Evolutionary conservation across 2,113 vertebrate genomes (phyloP), one percentile per base, ranked within the genome.

Genomic region (Columba livia): DNA sequence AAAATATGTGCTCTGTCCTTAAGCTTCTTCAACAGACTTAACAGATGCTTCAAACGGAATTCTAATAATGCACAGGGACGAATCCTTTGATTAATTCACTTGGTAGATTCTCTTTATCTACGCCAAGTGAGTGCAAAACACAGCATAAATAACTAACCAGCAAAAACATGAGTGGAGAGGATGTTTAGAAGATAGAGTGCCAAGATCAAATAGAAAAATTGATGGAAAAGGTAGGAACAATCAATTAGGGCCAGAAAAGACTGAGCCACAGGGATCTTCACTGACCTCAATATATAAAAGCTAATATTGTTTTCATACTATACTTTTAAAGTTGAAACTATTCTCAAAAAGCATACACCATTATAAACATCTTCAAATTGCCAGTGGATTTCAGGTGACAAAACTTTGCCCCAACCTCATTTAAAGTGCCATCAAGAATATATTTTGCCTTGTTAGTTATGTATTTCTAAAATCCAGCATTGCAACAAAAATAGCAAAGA

Each of bases 121-220:
- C 57, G 73, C 51, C 70, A 60, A 83, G 75, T 16, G 32, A 78
- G 42, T 56, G 34, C 74, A 75, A 47, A 93, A 66, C 20, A 71
- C 28, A 74, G 61, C 87, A 81, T 60, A 86, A 94, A 54, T 54
- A 86, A 94, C 51, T 64, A 78, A 71, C 5, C 18, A 87, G 74
- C 3, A 83, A 83, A 90, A 80, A 66, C 3, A 0, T 36, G 81
- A 84, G 24, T 31, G 47, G 89, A 64, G 51, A 78, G 57, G 38
- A 54, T 29, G 36, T 58, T 74, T 34, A 71, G 69, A 74, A 79
- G 44, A 38, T 2, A 15, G 29, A 75, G 34, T 67, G 40, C 34
- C 54, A 83, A 70, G n/a, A 95, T 90, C 79, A 92, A 74, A 61
- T 2, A 86, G 69, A 89, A 94, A 92, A 89, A 58, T 1, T 89